Base-by-base conservation (phyloP, 2,888 invertebrate species). In the Xanthorhoe designata region DNA sequence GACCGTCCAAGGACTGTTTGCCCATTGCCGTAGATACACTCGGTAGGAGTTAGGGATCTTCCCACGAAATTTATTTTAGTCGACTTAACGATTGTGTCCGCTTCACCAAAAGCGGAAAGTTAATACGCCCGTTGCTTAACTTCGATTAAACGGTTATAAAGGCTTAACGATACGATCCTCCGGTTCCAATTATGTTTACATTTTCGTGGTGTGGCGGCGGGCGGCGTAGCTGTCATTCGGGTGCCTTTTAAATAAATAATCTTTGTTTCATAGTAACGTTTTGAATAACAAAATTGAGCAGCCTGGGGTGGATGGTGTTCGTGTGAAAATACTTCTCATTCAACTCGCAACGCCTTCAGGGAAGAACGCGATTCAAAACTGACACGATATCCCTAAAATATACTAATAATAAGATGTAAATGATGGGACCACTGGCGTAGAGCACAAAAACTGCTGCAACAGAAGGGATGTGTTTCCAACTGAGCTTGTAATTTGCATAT, bases 341-440 rank as follows among this genome's bases (percentile, higher is more conserved):
- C 88, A 79, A 71, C 78, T 71, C 80, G 75, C 81, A 78, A 70
- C 69, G 76, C 86, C 81, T 73, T 74, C 75, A 47, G 85, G 87
- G 83, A 80, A 80, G 81, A 83, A 84, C 74, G 78, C 84, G 78
- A 89, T 89, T 87, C 87, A 83, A 87, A 90, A 88, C 90, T 84
- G 86, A 88, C 88, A 87, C 87, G 86, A 86, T 89, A 89, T 86
- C 83, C 83, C 83, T 86, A 85, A 90, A 88, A 87, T 81, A 83
- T 81, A 85, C 78, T 83, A 84, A 86, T 92, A 91, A 91, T 90
- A 85, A 87, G 84, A 92, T 91, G 91, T 85, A 90, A 92, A 92
- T 89, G 88, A 84, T 78, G 81, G 84, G 84, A 83, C 87, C 83
- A 81, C 82, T 79, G 84, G 86, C 82, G 78, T 71, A 74, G 74